Base-by-base conservation (phyloP, 2,888 invertebrate species). In the Pegoplata infirma region DNA sequence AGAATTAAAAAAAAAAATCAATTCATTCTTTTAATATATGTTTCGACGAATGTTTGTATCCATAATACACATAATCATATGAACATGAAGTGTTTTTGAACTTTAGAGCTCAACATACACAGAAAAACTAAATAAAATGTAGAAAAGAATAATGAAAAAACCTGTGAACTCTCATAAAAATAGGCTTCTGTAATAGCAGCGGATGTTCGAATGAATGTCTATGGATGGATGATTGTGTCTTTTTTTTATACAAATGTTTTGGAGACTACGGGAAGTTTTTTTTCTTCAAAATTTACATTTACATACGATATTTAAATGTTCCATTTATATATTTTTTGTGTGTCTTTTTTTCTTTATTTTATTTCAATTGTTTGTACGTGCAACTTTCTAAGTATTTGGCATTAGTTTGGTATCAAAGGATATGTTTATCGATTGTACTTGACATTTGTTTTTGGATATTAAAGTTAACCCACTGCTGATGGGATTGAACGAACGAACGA, bases 391-490 rank as follows among this genome's bases (percentile, higher is more conserved):
- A 84, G 84, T 84, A 82, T 82, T 64, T 76, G 81, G 86, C 83
- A 86, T 87, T 87, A 87, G 82, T 83, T 83, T 64, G 80, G 80
- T 81, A 84, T 84, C 84, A 86, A 86, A 86, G 86, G 86, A 86
- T 86, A 82, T 82, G 80, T 80, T 81, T 76, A 75, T 75, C 68
- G 76, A 75, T 71, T 81, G 72, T 84, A 83, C 83, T 85, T 84
- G 85, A 84, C 83, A 84, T 80, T 81, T 82, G 79, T 77, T 58
- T 63, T 23, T 53, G 25, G 53, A 46, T 66, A 76, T 79, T 61
- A 40, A 71, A 61, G 56, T 79, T 74, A 79, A 74, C 66, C 71
- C 71, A 67, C 49, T 74, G 55, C 47, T 69, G 66, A 63, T 64
- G 56, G 49, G 44, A 64, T 49, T 74, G 51, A 32, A 74, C 40